Base-by-base conservation (phyloP, 1,140 invertebrate species). In the Neoseiulus cucumeris region DNA sequence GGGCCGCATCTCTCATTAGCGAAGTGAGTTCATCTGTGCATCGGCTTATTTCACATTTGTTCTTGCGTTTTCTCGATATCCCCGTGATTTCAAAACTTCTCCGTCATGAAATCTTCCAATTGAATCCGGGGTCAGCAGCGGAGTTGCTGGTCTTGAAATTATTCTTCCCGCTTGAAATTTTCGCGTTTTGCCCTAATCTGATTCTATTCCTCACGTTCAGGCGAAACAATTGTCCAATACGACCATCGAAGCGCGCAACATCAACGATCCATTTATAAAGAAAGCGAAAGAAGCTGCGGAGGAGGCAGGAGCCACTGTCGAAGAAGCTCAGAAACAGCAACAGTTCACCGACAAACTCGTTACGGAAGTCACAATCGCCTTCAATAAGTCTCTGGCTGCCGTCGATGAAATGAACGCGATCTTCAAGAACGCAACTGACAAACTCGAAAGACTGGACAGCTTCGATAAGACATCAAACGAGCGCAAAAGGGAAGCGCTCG, bases 341-440 rank as follows among this genome's bases (percentile, higher is more conserved):
- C 78, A 82, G 69, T 75, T 75, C 25, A 79, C 82, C 1, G 82
- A 83, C 68, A 80, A 83, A 66, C 74, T 84, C 44, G 70, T 86
- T 18, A 79, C 80, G 2, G 83, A 86, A 68, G 81, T 83, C 20
- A 80, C 86, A 70, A 73, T 76, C 7, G 83, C 87, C 0, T 80
- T 85, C 41, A 82, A 79, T 0, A 82, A 81, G 71, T 89, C 89
- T 0, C 82, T 83, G 64, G 81, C 86, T 64, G 89, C 90, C 29
- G 85, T 91, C 0, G 79, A 84, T 68, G 79, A 84, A 47, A 88
- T 87, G 17, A 86, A 91, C 70, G 83, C 85, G 69, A 91, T 87
- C 0, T 77, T 92, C 0, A 81, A 59, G 14, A 59, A 33, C 51
- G 51, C 51, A 14, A 14, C 84, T 70, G 86, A 91, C 73, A 90